phyloP scores from a whole-genome alignment of 2,888 invertebrate species.

The Sussaba pulchella region DNA sequence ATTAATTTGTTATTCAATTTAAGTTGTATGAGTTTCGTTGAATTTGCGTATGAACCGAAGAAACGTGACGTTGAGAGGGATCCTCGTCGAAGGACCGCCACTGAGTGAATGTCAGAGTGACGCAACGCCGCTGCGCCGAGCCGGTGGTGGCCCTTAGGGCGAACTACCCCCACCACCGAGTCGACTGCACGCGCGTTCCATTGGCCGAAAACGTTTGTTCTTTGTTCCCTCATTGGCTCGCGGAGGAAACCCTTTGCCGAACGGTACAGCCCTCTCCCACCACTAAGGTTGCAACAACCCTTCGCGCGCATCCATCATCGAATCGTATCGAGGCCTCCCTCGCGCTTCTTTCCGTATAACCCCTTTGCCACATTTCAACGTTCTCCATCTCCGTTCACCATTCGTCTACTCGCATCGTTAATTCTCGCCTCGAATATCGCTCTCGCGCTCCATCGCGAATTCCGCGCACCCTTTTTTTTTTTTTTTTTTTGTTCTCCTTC shows the following conservation, averaged over 20 bases:
- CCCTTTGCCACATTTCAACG: constrained; percentile 71
- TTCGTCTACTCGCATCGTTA: neutral
- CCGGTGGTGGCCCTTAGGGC: constrained; percentile 78
- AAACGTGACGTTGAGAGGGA: constrained; percentile 60
- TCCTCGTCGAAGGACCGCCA: constrained; percentile 77
- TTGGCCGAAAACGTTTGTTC: constrained; percentile 54
- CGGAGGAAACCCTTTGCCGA: constrained; percentile 75
- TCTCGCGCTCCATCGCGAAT: neutral
- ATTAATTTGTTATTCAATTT: neutral
- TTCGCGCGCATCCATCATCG: constrained; percentile 82
- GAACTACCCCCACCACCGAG: constrained; percentile 77
- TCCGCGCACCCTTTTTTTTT: constrained; percentile 14
- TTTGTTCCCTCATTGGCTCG: constrained; percentile 60
- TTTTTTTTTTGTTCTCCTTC: too few relatives aligned
- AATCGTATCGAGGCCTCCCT: constrained; percentile 79
- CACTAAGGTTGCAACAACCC: constrained; percentile 76
- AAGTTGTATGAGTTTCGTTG: neutral
- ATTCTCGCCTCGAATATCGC: constrained; percentile 35
- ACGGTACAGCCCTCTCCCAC: constrained; percentile 53
- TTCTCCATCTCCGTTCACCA: constrained; percentile 56
- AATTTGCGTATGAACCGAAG: constrained; percentile 42
- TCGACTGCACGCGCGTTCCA: constrained; percentile 48
- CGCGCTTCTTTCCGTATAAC: constrained; percentile 70
- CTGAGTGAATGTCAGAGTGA: constrained; percentile 82
- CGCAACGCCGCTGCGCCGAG: constrained; percentile 77